Conservation (phyloP, 2,888 invertebrate species). For the Blera fallax region DNA sequence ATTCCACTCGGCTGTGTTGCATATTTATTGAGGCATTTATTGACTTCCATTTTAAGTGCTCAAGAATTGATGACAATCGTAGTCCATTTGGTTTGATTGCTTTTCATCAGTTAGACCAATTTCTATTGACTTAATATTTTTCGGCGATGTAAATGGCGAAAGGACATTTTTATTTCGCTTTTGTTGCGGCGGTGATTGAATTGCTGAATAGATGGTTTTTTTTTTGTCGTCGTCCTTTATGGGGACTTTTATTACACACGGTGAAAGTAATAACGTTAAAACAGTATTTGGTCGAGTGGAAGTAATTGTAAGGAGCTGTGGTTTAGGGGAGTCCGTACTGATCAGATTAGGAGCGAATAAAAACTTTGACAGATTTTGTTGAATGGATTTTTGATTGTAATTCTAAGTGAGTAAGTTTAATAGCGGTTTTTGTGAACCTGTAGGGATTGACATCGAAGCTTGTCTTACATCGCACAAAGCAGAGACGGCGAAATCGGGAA, state of each 20-base stretch:
- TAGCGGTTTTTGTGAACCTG: too few species aligned
- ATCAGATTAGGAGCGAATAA: not conserved
- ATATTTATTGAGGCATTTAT: slow-evolving; percentile 53
- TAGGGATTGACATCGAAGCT: too few species aligned
- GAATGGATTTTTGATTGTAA: not conserved
- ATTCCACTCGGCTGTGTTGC: slow-evolving; percentile 29
- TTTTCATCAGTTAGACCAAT: slow-evolving; percentile 54
- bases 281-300: slow-evolving; percentile 8
- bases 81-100: slow-evolving; percentile 67
- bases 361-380: not conserved
- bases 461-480: too few species aligned
- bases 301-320: not conserved
- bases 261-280: not conserved
- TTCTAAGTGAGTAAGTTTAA: not conserved
- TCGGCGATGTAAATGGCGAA: slow-evolving; percentile 15
- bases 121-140: slow-evolving; percentile 51
- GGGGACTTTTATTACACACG: not conserved
- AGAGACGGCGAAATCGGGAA: too few species aligned
- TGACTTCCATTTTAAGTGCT: slow-evolving; percentile 53
- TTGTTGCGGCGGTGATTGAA: slow-evolving; percentile 19
- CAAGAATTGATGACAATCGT: slow-evolving; percentile 60
- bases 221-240: not conserved
- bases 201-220: slow-evolving; percentile 1
- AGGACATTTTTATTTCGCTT: slow-evolving; percentile 30
- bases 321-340: too few species aligned